phyloP scores from a whole-genome alignment of 2,888 invertebrate genomes.

The Rhaphigaster nebulosa region DNA sequence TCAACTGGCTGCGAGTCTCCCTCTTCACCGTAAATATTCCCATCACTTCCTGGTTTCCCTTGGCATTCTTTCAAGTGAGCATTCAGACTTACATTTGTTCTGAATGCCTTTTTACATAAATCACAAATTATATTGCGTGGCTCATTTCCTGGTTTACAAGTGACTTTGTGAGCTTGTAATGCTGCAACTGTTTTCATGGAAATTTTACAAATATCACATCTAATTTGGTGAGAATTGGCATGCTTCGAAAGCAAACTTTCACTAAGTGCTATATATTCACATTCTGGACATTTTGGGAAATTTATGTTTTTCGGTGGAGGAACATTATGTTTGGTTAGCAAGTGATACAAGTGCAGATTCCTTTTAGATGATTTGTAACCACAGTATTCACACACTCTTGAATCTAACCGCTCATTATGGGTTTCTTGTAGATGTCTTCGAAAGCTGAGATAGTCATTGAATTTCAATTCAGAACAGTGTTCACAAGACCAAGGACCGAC shows the following conservation, averaged over 20 bases:
- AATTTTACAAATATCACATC: conserved; percentile 74
- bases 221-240: conserved; percentile 73
- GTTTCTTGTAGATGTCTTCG: conserved; percentile 84
- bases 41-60: conserved; percentile 55
- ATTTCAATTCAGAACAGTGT: conserved; percentile 48
- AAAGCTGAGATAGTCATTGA: conserved; percentile 73
- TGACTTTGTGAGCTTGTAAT: conserved; percentile 70
- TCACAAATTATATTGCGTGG: conserved; percentile 73
- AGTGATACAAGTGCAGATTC: conserved; percentile 82
- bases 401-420: conserved; percentile 83
- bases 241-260: conserved; percentile 80
- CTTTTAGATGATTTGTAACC: conserved; percentile 82
- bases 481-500: conserved; percentile 55
- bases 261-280: conserved; percentile 82
- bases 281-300: conserved; percentile 85
- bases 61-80: conserved; percentile 72
- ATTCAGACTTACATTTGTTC: conserved; percentile 78
- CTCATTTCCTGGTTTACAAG: conserved; percentile 60
- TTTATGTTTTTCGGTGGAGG: conserved; percentile 77
- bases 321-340: conserved; percentile 84
- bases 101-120: conserved; percentile 82
- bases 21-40: conserved; percentile 46
- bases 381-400: conserved; percentile 86
- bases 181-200: conserved; percentile 67
- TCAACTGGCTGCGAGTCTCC: conserved; percentile 56